Base-by-base conservation (phyloP, 1,140 invertebrate genomes). In the Trigoniulus corallinus region DNA sequence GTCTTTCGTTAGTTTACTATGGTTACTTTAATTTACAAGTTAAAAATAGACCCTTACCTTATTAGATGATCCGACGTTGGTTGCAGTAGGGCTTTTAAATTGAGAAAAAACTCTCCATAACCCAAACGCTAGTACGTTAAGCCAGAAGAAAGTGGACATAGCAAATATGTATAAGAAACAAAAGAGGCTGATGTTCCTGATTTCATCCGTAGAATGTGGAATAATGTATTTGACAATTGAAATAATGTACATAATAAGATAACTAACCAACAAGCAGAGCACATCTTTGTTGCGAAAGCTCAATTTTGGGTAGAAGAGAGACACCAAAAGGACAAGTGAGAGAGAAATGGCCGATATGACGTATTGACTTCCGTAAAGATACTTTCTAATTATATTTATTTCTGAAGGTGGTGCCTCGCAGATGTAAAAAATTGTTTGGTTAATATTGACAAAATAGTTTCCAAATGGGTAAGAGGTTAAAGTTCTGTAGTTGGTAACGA, bases 61-160 rank as follows among this genome's bases (percentile, higher is more conserved):
- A 18, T 18, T 13, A 39, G 37, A 13, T 13, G 18, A 13, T 15
- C 25, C 21, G 41, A 12, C 3, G 3, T 4, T n/a, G n/a, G n/a
- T n/a, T n/a, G 7, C 29, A 7, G 7, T 15, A 15, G 15, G 7
- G 7, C 7, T 7, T 34, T 34, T 34, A 7, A 50, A 48, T 12
- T n/a, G 47, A 4, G 56, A 43, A 10, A 65, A 50, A 2, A 55
- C 54, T 47, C 53, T 54, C 56, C 60, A 65, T 7, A 64, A 57
- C 46, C 62, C 62, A 40, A 57, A 64, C 21, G 63, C 57, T 50
- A 64, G 56, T n/a, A 62, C 59, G 29, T 64, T 72, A 48, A 73
- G 56, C 72, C 72, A 74, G 20, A 66, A 64, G 56, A 71, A 74
- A 4, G 64, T 63, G 10, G 68, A 56, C 24, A 74, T 57, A 56